Conservation (phyloP, 2,113 vertebrate genomes). For the Macrotus californicus region DNA sequence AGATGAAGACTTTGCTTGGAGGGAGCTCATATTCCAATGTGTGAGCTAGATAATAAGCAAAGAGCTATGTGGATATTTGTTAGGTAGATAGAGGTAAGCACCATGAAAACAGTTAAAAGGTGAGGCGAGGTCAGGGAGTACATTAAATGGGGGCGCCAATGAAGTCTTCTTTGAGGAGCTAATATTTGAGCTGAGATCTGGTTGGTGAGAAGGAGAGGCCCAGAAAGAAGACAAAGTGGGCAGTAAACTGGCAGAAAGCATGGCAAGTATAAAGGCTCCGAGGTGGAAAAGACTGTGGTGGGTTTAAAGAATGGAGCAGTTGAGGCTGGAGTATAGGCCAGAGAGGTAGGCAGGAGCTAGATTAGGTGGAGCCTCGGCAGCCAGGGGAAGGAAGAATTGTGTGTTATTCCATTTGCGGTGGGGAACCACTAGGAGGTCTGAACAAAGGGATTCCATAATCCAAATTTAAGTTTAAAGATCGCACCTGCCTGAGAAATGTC, state of each 20-base stretch:
- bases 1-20: neutral
- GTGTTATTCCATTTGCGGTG: neutral
- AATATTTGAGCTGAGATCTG: neutral
- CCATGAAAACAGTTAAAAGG: neutral
- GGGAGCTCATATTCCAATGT: neutral
- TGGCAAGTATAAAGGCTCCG: neutral
- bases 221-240: neutral
- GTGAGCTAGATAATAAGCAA: neutral
- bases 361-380: rapidly evolving
- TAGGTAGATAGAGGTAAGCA: neutral
- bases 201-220: neutral
- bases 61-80: rapidly evolving
- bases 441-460: neutral
- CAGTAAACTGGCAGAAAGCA: neutral
- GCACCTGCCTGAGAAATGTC: neutral
- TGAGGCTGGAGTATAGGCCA: neutral
- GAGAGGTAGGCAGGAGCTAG: neutral
- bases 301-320: neutral
- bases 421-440: neutral
- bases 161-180: neutral
- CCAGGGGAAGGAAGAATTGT: neutral
- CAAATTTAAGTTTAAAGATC: neutral
- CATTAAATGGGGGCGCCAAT: neutral
- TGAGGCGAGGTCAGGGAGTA: neutral
- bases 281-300: neutral